Percentiles rank a stretch among this genome's conserved stretches.
Conservation (phyloP, 1,140 invertebrate genomes). For the Oreohelix idahoensis region DNA sequence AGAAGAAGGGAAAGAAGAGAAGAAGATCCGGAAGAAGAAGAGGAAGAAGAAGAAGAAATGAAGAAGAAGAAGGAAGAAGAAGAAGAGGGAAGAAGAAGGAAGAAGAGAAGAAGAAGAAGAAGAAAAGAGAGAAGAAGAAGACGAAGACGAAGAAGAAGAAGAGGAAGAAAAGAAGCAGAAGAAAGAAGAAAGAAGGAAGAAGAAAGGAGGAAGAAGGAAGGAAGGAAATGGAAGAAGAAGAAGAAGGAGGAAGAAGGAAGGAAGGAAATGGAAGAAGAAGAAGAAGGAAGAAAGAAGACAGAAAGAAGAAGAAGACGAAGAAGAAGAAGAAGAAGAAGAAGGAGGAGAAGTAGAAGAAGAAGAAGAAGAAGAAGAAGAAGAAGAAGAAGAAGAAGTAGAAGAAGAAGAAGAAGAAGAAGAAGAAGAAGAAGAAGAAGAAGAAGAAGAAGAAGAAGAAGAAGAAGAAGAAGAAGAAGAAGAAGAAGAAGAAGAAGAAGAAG, state of each 20-base stretch:
- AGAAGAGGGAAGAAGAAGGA: neutral
- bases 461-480: neutral
- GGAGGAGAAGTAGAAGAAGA: neutral
- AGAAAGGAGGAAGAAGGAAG: too few species aligned
- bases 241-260: too few species aligned
- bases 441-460: neutral
- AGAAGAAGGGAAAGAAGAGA: slow-evolving; percentile 15
- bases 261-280: neutral
- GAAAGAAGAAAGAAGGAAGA: too few species aligned
- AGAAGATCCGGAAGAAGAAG: too few species aligned
- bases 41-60: neutral
- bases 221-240: too few species aligned
- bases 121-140: neutral
- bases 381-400: slow-evolving; percentile 5
- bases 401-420: slow-evolving; percentile 25
- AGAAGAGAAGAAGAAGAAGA: neutral
- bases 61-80: too few species aligned
- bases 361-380: slow-evolving; percentile 4
- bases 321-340: slow-evolving; percentile 27
- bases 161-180: too few species aligned
- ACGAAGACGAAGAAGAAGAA: too few species aligned
- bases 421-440: neutral
- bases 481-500: neutral
- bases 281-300: slow-evolving; percentile 8
- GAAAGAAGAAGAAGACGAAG: too few species aligned